Conservation (phyloP, 2,797 vertebrate species). For the Myripristis murdjan region DNA sequence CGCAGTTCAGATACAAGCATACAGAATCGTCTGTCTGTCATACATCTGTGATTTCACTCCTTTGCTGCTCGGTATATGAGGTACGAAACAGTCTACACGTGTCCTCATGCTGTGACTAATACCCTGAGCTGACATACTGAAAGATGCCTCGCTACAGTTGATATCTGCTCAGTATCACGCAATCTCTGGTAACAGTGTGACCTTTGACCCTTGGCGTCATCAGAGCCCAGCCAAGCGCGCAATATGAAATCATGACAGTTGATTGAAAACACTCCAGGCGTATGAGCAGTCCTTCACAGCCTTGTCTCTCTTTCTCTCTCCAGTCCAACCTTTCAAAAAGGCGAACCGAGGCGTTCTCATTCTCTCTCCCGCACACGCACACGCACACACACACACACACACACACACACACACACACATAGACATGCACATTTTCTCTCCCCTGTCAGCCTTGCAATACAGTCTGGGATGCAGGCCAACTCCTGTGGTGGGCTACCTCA, state of each 20-base stretch:
- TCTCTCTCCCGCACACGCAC: neutral
- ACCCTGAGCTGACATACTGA: constrained; percentile 17
- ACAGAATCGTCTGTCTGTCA: constrained; percentile 20
- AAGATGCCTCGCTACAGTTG: constrained; percentile 19
- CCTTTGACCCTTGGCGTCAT: constrained; percentile 20
- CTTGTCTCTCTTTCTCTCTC: constrained; percentile 28
- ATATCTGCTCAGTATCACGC: constrained; percentile 25
- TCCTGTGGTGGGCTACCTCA: constrained; percentile 60
- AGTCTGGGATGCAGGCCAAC: constrained; percentile 73
- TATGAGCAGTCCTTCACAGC: constrained; percentile 14
- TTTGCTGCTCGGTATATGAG: constrained; percentile 37
- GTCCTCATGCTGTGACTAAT: constrained; percentile 34
- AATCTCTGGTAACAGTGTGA: constrained; percentile 46
- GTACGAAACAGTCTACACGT: constrained; percentile 51
- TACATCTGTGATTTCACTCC: neutral
- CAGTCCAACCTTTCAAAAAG: constrained; percentile 22
- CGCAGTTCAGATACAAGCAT: constrained; percentile 18
- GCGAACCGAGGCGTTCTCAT: constrained; percentile 20
- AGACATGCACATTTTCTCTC: constrained; percentile 14
- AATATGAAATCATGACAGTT: constrained; percentile 60
- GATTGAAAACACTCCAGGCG: constrained; percentile 63
- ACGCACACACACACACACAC: neutral
- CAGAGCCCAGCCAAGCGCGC: constrained; percentile 28
- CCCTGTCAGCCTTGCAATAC: constrained; percentile 45
- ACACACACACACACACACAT: constrained; percentile 6